A percentile compares a stretch with the other conserved stretches of the same genome.
Evolutionary conservation across 2,888 invertebrate genomes (phyloP).

Genomic region (Epicampocera succincta): DNA sequence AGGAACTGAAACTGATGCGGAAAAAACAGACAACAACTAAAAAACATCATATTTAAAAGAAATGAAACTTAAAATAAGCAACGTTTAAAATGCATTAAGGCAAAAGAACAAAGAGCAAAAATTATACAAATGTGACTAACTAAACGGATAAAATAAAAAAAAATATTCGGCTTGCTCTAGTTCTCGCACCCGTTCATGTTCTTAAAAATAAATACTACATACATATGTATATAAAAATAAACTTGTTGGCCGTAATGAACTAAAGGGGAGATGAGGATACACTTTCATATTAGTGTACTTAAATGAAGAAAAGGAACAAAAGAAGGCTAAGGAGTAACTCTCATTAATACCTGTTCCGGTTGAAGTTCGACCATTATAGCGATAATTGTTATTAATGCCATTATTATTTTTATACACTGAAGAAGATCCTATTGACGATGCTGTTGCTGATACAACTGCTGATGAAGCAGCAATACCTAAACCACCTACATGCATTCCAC

Average conservation of each 20-base stretch:
- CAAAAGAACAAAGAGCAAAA: background rate
- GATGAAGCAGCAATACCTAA: constrained; percentile 62
- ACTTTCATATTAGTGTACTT: constrained; percentile 23
- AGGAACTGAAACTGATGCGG: constrained; percentile 7
- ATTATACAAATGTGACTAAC: constrained; percentile 3
- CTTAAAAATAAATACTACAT: constrained; percentile 7
- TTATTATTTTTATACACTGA: constrained; percentile 78
- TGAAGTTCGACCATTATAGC: constrained; percentile 80
- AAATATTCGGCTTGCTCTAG: background rate
- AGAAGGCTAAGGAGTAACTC: constrained; percentile 28
- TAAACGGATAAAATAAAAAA: constrained; percentile 13
- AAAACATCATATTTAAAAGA: constrained; percentile 8
- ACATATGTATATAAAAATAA: background rate
- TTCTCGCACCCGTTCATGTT: constrained; percentile 6
- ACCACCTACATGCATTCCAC: constrained; percentile 64
- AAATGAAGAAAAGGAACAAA: constrained; percentile 15
- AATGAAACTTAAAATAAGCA: too few relatives aligned
- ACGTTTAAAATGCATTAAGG: background rate
- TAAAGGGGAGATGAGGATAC: constrained; percentile 25
- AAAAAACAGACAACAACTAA: background rate
- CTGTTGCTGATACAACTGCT: constrained; percentile 59
- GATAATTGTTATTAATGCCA: constrained; percentile 81
- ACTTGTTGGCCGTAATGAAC: constrained; percentile 13
- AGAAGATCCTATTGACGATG: constrained; percentile 70
- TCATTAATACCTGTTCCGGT: constrained; percentile 79